Conservation (phyloP, 2,888 invertebrate species). For the Apotomis capreana region DNA sequence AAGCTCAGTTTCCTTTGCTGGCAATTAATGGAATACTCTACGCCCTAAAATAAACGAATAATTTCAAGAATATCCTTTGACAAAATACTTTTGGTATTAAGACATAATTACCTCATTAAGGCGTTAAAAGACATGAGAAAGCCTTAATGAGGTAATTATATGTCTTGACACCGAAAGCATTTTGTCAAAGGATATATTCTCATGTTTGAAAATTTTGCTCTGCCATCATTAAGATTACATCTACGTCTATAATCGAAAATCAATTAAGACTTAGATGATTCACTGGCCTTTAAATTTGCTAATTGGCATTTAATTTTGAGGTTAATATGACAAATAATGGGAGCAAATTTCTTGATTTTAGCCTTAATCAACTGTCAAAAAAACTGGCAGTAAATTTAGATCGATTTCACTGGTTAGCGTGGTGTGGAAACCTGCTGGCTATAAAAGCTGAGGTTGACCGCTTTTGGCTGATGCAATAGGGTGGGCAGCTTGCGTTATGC, state of each 20-base stretch:
- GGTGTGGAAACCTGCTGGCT: constrained; percentile 62
- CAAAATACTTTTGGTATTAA: not conserved
- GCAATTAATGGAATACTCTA: not conserved
- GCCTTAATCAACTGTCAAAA: constrained; percentile 36
- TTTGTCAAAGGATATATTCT: not conserved
- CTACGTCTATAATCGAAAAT: constrained; percentile 1
- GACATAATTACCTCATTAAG: too few relatives aligned
- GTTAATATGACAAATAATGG: constrained; percentile 28
- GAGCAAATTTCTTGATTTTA: constrained; percentile 38
- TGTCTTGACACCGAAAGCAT: too few relatives aligned
- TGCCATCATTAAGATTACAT: not conserved
- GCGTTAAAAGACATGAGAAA: too few relatives aligned
- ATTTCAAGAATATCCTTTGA: constrained; percentile 1
- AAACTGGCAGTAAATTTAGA: constrained; percentile 41
- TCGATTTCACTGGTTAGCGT: constrained; percentile 52
- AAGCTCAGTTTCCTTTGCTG: not conserved
- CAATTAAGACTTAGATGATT: constrained; percentile 11
- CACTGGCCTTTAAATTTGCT: constrained; percentile 20
- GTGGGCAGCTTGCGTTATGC: constrained; percentile 64
- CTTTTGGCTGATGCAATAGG: constrained; percentile 79
- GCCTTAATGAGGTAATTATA: too few relatives aligned
- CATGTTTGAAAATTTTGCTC: not conserved
- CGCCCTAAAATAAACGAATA: not conserved
- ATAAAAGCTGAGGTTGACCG: constrained; percentile 65
- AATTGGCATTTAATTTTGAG: constrained; percentile 17